Conservation (phyloP, 2,113 vertebrate species). For the Microcebus ravelobensis region DNA sequence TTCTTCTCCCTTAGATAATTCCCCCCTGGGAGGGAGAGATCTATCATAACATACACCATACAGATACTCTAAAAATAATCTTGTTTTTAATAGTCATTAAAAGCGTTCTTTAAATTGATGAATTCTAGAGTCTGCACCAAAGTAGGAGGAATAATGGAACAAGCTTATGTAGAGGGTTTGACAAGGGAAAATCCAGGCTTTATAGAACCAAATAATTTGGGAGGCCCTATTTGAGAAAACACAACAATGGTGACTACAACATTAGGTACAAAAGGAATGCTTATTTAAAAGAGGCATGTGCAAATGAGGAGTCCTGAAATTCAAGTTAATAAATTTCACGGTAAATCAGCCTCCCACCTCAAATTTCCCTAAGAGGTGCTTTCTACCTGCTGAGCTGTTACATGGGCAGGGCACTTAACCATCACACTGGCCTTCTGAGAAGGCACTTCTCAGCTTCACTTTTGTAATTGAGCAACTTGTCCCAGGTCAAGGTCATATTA, state of each 20-base stretch:
- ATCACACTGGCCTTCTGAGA: background rate
- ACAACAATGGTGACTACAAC: background rate
- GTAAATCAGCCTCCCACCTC: background rate
- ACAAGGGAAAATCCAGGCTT: background rate
- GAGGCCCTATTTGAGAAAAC: background rate
- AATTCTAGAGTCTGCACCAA: background rate
- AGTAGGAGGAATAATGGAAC: background rate
- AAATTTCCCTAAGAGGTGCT: background rate
- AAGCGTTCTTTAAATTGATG: conserved; percentile 25
- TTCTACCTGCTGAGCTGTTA: background rate
- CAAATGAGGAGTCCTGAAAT: background rate
- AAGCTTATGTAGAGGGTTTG: background rate
- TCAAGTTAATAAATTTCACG: background rate
- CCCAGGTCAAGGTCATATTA: background rate
- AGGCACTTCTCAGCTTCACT: background rate
- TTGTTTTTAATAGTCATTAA: conserved; percentile 40
- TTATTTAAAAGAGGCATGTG: background rate
- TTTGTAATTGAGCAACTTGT: background rate
- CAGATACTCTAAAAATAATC: conserved; percentile 26
- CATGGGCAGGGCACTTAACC: background rate
- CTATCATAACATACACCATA: conserved; percentile 2
- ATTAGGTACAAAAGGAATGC: background rate
- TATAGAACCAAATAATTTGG: background rate
- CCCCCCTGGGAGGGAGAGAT: background rate
- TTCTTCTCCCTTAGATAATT: conserved; percentile 36